Evolutionary conservation across 2,888 invertebrate species (phyloP), one percentile per base, ranked within the genome.

Genomic region (Conus canariensis): DNA sequence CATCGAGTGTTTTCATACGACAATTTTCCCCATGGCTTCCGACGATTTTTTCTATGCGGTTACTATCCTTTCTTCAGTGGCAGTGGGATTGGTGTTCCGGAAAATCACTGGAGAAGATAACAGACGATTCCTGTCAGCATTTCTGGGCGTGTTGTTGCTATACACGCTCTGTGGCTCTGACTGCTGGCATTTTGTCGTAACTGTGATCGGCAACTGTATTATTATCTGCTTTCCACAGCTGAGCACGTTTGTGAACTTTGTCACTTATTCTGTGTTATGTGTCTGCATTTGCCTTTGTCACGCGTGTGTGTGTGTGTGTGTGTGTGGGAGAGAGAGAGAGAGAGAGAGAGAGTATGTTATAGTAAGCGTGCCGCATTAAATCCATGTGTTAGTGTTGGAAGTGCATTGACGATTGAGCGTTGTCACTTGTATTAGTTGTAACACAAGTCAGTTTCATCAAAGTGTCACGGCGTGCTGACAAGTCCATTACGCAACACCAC

Each of bases 31-130:
- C 89, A 91, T 92, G 91, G 85, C 93, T 91, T 91, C 93, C 22
- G 95, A 95, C 93, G 95, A 95, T 92, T 85, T 94, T 85, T 90
- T 95, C 64, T 95, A 95, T 89, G 93, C 91, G n/a, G 85, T 92
- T 77, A 91, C 95, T 6, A 91, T 95, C 14, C n/a, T 94, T 9
- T 89, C 93, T 80, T 95, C 95, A 19, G 93, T 95, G 10, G 93
- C 93, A 5, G 85, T 93, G 74, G 95, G 95, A 10, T 91, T 90
- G 22, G 85, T 94, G 58, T 91, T 95, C n/a, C 93, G 94, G 90
- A 91, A 91, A 70, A 90, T 92, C 59, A 90, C 92, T 82, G 92
- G 91, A 14, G 91, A 93, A 59, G 87, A 83, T n/a, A 90, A 83
- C 16, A 94, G 93, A 86, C 93, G 93, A 91, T 30, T 91, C 14